Evolutionary conservation across 2,797 vertebrate genomes (phyloP).

Genomic region (Hafferia zeledoni): DNA sequence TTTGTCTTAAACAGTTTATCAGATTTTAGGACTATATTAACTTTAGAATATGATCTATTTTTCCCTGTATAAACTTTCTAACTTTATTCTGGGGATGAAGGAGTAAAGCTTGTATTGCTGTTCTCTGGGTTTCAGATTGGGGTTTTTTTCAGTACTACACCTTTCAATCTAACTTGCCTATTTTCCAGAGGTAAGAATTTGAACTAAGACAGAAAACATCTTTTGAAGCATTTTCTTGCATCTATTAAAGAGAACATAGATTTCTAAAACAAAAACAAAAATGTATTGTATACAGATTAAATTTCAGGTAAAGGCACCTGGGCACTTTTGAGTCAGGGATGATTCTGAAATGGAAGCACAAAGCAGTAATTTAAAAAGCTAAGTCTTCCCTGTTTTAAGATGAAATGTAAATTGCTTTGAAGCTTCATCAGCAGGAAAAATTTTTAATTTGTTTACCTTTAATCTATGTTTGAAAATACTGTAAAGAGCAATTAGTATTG

Average conservation of each 20-base stretch:
- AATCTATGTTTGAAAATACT: slow-evolving; percentile 13
- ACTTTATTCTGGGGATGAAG: not conserved
- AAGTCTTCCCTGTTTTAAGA: not conserved
- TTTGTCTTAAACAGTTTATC: not conserved
- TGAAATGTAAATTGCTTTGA: not conserved
- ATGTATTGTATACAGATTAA: not conserved
- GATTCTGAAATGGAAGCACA: not conserved
- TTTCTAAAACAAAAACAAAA: not conserved
- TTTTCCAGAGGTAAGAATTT: not conserved
- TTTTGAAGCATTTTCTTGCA: not conserved
- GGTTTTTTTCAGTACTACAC: not conserved
- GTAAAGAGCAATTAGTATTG: not conserved
- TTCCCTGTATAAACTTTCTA: not conserved
- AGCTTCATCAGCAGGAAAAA: not conserved
- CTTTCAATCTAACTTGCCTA: not conserved
- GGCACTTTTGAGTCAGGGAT: fast-evolving
- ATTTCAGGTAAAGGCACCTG: not conserved
- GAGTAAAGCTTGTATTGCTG: not conserved
- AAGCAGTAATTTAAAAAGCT: not conserved
- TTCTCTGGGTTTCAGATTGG: not conserved
- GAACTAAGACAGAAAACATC: not conserved
- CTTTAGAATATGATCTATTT: not conserved
- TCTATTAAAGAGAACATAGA: not conserved
- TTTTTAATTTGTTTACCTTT: not conserved
- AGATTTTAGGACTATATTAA: not conserved